Evolutionary conservation across 1,140 invertebrate species (phyloP).

Genomic region (Drosophila yakuba): DNA sequence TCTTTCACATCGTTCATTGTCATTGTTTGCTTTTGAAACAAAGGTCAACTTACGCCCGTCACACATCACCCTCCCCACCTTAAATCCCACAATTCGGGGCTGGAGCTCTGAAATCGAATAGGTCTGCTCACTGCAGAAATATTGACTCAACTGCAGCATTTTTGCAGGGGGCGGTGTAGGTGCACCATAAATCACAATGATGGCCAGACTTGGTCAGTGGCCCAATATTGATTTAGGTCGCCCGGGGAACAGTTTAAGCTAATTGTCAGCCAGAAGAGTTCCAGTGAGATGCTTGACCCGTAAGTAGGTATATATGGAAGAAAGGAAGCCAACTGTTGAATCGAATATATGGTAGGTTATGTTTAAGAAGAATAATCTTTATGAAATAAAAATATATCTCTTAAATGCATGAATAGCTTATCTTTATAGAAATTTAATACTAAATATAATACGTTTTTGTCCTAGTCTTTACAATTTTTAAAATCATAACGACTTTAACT

Average conservation of each 20-base stretch:
- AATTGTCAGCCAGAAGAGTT: conserved; percentile 30
- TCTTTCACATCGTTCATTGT: conserved; percentile 50
- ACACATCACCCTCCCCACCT: conserved; percentile 1
- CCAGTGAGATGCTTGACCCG: background rate
- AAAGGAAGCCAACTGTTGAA: conserved; percentile 2
- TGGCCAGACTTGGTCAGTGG: conserved; percentile 20
- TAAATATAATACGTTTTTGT: too few species aligned
- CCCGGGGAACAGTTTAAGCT: conserved; percentile 41
- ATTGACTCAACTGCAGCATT: conserved; percentile 42
- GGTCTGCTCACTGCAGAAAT: conserved; percentile 40
- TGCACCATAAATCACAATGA: conserved; percentile 44
- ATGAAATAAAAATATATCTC: too few species aligned
- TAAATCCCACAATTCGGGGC: background rate
- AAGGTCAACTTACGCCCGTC: conserved; percentile 40
- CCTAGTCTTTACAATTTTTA: too few species aligned
- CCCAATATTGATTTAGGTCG: conserved; percentile 39
- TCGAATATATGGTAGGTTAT: background rate
- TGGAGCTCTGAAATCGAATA: conserved; percentile 42
- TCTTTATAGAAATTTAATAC: too few species aligned
- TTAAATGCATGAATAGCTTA: too few species aligned
- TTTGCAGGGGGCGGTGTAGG: conserved; percentile 9
- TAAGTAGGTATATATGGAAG: background rate
- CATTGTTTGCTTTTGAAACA: conserved; percentile 47
- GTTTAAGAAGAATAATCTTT: too few species aligned
- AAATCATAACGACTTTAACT: background rate